These are phyloP conservation scores for Noturus placidus DNA, from an alignment of 2,113 vertebrate species.

Conservation along the genomic window DNA sequence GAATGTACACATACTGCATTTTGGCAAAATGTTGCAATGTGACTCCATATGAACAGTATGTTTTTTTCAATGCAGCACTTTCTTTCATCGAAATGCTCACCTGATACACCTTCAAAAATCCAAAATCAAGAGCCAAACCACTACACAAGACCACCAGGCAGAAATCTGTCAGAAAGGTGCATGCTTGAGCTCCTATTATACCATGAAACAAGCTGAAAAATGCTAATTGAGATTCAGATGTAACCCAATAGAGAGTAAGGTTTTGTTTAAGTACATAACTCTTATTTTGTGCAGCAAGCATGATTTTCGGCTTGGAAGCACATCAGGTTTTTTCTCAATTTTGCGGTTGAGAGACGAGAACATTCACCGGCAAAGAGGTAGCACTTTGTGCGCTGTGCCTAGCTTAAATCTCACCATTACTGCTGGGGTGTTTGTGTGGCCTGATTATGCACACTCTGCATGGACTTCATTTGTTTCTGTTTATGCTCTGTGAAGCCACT, in stretches of 20 bases:
- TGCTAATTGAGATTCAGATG: conserved; percentile 57
- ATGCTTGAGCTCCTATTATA: conserved; percentile 46
- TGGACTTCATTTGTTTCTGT: conserved; percentile 60
- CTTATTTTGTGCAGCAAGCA: conserved; percentile 58
- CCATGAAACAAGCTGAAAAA: conserved; percentile 42
- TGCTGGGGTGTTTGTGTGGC: conserved; percentile 35
- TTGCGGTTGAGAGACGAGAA: conserved; percentile 68
- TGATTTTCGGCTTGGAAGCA: conserved; percentile 59
- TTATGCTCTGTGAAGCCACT: conserved; percentile 54
- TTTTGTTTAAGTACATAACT: conserved; percentile 52
- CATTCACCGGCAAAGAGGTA: conserved; percentile 35
- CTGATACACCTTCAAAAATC: conserved; percentile 22
- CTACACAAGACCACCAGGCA: not conserved
- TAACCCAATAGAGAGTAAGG: conserved; percentile 50
- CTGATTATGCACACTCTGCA: conserved; percentile 31
- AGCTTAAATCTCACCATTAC: conserved; percentile 28
- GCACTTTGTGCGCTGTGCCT: conserved; percentile 21
- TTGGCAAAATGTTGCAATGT: not conserved
- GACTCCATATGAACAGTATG: not conserved
- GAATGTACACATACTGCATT: not conserved
- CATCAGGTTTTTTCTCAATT: conserved; percentile 66
- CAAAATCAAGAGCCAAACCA: conserved; percentile 22
- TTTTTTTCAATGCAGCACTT: not conserved
- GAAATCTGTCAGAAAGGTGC: conserved; percentile 14
- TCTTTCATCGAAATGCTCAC: conserved; percentile 4